phyloP scores from a whole-genome alignment of 2,113 vertebrate genomes.

The Hippocampus mohnikei region DNA sequence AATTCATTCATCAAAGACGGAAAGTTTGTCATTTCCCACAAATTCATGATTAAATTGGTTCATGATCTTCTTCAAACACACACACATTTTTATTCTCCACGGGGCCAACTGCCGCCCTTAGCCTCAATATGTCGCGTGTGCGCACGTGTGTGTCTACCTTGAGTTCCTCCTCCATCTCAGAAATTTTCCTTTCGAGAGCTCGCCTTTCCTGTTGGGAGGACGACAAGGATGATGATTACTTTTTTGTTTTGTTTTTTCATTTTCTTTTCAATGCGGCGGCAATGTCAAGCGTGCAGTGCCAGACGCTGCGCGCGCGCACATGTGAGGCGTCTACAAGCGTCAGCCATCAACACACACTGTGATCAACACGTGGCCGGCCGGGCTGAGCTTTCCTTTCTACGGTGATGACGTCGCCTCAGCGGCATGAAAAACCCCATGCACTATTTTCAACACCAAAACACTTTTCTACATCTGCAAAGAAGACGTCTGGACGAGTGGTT shows the following conservation, averaged over 20 bases:
- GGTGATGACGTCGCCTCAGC: not conserved
- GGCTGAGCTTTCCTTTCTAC: not conserved
- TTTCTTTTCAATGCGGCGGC: too few relatives aligned
- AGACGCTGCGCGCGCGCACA: constrained; percentile 27
- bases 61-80: too few relatives aligned
- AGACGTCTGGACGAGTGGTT: constrained; percentile 39
- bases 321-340: constrained; percentile 58
- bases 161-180: constrained; percentile 99
- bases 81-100: too few relatives aligned
- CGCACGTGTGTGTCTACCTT: constrained; percentile 76
- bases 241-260: not conserved
- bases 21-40: too few relatives aligned
- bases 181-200: constrained; percentile 99
- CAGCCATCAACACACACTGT: constrained; percentile 26
- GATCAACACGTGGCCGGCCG: not conserved
- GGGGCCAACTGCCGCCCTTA: not conserved
- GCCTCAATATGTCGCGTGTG: not conserved
- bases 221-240: not conserved
- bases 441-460: not conserved
- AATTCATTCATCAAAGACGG: too few relatives aligned
- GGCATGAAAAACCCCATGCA: not conserved
- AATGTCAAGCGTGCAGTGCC: not conserved
- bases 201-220: constrained; percentile 89
- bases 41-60: too few relatives aligned
- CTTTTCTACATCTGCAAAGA: not conserved